phyloP scores from a whole-genome alignment of 2,113 vertebrate genomes.

The Genyomyrus donnyi region DNA sequence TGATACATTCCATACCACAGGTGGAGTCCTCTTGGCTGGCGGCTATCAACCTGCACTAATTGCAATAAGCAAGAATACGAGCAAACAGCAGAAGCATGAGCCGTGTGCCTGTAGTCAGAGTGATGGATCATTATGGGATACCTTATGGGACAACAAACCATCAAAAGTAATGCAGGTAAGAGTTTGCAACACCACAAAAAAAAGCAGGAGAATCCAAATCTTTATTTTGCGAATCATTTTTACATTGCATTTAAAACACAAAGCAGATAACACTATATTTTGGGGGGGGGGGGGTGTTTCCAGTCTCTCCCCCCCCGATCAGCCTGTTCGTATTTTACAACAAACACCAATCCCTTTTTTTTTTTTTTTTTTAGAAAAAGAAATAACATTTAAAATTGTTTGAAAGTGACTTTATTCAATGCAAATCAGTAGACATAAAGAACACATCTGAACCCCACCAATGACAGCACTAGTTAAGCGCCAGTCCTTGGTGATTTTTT shows the following conservation, averaged over 20 bases:
- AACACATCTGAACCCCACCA: slow-evolving; percentile 2
- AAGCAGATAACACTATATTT: neutral
- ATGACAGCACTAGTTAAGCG: neutral
- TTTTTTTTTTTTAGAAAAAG: neutral
- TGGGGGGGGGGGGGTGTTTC: neutral
- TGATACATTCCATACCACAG: neutral
- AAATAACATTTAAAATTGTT: neutral
- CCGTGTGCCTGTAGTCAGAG: neutral
- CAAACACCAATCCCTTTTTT: neutral
- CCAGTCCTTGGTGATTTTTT: neutral
- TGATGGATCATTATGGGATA: neutral
- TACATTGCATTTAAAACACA: slow-evolving; percentile 1
- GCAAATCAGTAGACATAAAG: neutral
- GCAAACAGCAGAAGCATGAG: neutral
- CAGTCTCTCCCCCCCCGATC: neutral
- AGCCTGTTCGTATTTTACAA: neutral
- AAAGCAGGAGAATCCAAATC: neutral
- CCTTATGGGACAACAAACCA: neutral
- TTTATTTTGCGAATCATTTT: slow-evolving; percentile 3
- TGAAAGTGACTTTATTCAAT: neutral
- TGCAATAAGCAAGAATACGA: neutral
- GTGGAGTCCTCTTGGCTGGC: neutral
- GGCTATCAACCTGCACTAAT: neutral
- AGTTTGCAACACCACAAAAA: neutral
- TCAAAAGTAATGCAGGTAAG: neutral